Percentiles rank a stretch among this genome's conserved stretches.
Conservation (phyloP, 2,797 vertebrate genomes). For the Gymnopithys bicolor region DNA sequence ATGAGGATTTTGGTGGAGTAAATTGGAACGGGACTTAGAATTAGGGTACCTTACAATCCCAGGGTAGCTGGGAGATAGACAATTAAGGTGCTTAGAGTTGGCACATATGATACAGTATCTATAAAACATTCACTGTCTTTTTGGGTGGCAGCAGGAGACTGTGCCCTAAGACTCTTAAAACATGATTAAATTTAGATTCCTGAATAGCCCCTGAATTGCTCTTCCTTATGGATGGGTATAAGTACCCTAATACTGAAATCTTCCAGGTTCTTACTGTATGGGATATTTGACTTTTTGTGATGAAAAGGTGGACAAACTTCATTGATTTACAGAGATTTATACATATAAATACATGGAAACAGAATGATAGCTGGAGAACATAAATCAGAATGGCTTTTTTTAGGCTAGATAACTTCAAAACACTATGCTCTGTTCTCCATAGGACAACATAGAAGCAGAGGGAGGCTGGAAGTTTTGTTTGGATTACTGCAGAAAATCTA, state of each 20-base stretch:
- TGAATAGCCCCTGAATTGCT: background rate
- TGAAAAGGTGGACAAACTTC: background rate
- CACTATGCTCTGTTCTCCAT: accelerated
- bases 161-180: background rate
- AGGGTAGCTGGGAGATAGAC: background rate
- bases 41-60: no score
- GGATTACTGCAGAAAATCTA: background rate
- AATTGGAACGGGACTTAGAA: background rate
- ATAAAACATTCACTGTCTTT: background rate
- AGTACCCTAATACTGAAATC: background rate
- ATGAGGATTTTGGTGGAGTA: background rate
- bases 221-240: background rate
- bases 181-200: background rate
- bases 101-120: background rate
- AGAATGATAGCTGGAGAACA: background rate
- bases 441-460: background rate
- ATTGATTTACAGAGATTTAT: background rate
- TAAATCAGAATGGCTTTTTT: background rate
- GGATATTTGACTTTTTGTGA: background rate
- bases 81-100: background rate
- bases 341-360: background rate
- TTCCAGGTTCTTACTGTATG: background rate
- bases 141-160: background rate
- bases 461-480: background rate
- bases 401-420: background rate